Evolutionary conservation across 2,888 invertebrate genomes (phyloP).

Genomic region (Archaeoteleia sp.): DNA sequence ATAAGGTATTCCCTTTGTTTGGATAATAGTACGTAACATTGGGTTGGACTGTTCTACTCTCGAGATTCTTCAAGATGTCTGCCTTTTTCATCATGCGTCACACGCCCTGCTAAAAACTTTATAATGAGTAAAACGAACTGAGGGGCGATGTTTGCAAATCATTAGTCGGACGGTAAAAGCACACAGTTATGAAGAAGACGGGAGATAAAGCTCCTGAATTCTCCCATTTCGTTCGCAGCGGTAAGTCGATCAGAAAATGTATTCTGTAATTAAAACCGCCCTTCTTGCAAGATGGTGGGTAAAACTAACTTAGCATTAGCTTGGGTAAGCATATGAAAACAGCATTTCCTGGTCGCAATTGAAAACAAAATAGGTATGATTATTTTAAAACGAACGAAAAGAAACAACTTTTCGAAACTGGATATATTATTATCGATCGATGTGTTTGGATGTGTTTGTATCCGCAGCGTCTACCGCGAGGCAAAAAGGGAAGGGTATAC

Average conservation of each 20-base stretch:
- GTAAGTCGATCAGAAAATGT: slow-evolving; percentile 51
- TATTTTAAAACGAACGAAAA: too few relatives aligned
- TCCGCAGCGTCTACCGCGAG: slow-evolving; percentile 35
- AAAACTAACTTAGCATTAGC: too few relatives aligned
- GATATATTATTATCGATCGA: slow-evolving; percentile 41
- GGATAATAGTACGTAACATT: not conserved
- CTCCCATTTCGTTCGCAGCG: slow-evolving; percentile 33
- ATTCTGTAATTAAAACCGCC: slow-evolving; percentile 42
- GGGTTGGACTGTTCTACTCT: slow-evolving; percentile 13
- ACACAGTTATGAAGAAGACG: too few relatives aligned
- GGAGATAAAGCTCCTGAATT: too few relatives aligned
- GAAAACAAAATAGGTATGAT: too few relatives aligned
- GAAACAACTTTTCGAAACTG: too few relatives aligned
- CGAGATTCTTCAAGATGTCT: slow-evolving; percentile 61
- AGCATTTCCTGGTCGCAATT: too few relatives aligned
- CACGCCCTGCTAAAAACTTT: slow-evolving; percentile 62
- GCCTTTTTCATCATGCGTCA: slow-evolving; percentile 59
- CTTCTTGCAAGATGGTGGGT: not conserved
- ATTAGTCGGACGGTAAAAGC: slow-evolving; percentile 66
- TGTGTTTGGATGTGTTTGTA: slow-evolving; percentile 26
- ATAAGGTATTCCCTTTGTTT: slow-evolving; percentile 4
- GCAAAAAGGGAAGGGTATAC: slow-evolving; percentile 64
- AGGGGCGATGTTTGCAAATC: slow-evolving; percentile 72
- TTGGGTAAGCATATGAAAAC: too few relatives aligned
- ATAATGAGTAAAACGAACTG: slow-evolving; percentile 63